Percentiles rank a stretch among this genome's conserved stretches.
Evolutionary conservation across 2,888 invertebrate genomes (phyloP).

Genomic region (Xanthorhoe spadicearia): DNA sequence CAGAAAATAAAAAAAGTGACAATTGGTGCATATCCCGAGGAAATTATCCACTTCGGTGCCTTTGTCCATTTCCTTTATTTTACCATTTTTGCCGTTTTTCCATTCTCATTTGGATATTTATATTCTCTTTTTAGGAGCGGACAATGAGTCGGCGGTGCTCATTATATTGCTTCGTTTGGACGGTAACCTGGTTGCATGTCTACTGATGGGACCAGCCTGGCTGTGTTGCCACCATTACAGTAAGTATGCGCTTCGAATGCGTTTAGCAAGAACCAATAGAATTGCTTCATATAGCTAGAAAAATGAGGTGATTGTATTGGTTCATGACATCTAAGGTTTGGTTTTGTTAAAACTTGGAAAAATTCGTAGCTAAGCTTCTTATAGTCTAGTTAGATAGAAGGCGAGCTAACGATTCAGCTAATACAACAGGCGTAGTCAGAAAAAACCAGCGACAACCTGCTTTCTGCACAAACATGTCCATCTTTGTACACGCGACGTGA

Average conservation of each 20-base stretch:
- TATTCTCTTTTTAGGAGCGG: conserved; percentile 76
- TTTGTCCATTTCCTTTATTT: conserved; percentile 83
- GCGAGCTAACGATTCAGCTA: too few species aligned
- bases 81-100: conserved; percentile 82
- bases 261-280: too few species aligned
- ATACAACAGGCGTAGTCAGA: background rate
- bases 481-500: conserved; percentile 63
- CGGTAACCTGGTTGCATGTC: conserved; percentile 5
- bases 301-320: too few species aligned
- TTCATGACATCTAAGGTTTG: too few species aligned
- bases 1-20: conserved; percentile 79
- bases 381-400: too few species aligned
- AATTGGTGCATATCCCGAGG: conserved; percentile 83
- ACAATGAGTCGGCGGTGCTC: conserved; percentile 70
- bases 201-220: background rate
- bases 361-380: too few species aligned
- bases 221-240: too few species aligned
- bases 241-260: too few species aligned
- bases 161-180: conserved; percentile 71
- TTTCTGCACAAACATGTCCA: conserved; percentile 20
- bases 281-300: too few species aligned
- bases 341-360: too few species aligned
- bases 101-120: conserved; percentile 85
- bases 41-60: conserved; percentile 83
- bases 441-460: conserved; percentile 2